Base-by-base conservation (phyloP, 2,113 vertebrate genomes). In the Desmodus rotundus region DNA sequence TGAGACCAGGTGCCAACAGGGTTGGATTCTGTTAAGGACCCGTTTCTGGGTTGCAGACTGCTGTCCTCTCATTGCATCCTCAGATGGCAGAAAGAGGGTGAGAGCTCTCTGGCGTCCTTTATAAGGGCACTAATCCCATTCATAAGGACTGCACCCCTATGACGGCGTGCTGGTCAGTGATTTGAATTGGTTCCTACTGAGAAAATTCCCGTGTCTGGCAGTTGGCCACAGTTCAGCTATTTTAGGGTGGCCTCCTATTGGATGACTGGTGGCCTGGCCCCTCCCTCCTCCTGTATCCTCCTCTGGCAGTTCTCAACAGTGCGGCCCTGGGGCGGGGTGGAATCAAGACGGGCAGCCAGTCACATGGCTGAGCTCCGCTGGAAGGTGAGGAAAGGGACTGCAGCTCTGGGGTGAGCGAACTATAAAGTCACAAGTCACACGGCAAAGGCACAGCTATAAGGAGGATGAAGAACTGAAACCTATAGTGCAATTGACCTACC, bases 401-500 rank as follows among this genome's bases (percentile, higher is more conserved):
- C 58, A 85, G 43, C 7, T 22, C 38, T 12, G 15, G 1, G 14
- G 3, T 33, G 15, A 11, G 11, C 3, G 19, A 84, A 31, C 33
- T 36, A 22, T 54, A 56, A 70, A 85, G 26, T 52, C 73, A 63
- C 56, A 70, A 85, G 20, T 58, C 73, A 61, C 0, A 0, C 7
- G 43, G 26, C 38, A 36, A 81, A 20, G 41, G 1, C 41, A 63
- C 31, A 45, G 81, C 38, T n/a, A 1, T 8, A 31, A 31, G 7
- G 9, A 36, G 33, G 3, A 4, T 4, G 5, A 83, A 68, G 28
- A 54, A 9, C 0, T 1, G 45, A 67, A 20, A 24, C 50, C 33
- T 33, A 12, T 0, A 3, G 1, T 10, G 12, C 17, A n/a, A 6
- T 3, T 14, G 0, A 31, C 17, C 47, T 8, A 4, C 3, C 63